Conservation (phyloP, 2,797 vertebrate species). For the Helicolenus hilgendorfi region DNA sequence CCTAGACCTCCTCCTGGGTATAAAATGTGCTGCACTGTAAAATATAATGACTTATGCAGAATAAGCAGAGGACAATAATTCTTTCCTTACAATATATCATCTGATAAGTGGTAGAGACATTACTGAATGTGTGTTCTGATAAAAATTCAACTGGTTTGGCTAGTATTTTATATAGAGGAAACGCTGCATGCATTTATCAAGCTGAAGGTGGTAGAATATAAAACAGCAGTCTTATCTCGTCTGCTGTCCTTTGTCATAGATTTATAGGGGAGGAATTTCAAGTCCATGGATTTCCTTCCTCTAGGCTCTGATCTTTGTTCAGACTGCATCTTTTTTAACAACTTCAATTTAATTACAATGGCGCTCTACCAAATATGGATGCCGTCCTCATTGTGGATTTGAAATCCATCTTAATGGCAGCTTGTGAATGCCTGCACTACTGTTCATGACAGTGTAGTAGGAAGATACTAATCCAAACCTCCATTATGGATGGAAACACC, state of each 20-base stretch:
- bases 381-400: conserved; percentile 36
- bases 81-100: conserved; percentile 64
- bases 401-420: conserved; percentile 53
- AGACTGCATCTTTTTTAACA: conserved; percentile 49
- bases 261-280: conserved; percentile 79
- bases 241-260: conserved; percentile 74
- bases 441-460: conserved; percentile 35
- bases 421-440: conserved; percentile 18
- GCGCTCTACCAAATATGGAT: conserved; percentile 37
- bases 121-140: conserved; percentile 76
- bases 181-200: conserved; percentile 80
- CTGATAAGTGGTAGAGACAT: conserved; percentile 69
- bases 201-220: conserved; percentile 80
- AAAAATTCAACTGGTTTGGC: conserved; percentile 71
- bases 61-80: conserved; percentile 26
- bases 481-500: conserved; percentile 67
- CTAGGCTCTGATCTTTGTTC: conserved; percentile 55
- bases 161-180: conserved; percentile 72
- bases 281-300: conserved; percentile 69
- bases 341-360: conserved; percentile 65
- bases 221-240: conserved; percentile 80
- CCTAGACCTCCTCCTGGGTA: not conserved
- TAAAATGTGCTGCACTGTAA: conserved; percentile 7
- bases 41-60: conserved; percentile 56
- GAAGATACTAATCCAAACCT: conserved; percentile 49